Evolutionary conservation across 2,113 vertebrate species (phyloP).

Genomic region (Struthidea cinerea): DNA sequence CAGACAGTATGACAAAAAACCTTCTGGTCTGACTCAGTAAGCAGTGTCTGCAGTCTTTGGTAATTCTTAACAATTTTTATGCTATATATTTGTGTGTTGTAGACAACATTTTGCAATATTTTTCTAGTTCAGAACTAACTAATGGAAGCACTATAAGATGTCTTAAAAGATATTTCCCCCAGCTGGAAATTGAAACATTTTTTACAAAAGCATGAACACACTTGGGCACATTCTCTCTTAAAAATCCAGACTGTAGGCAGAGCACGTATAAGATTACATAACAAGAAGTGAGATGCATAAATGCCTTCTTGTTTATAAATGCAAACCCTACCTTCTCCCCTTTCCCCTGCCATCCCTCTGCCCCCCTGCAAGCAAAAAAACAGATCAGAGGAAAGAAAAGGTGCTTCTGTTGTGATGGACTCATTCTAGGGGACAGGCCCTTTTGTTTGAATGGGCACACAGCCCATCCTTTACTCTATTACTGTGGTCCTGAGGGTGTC

Average conservation of each 20-base stretch:
- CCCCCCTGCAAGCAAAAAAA: not conserved
- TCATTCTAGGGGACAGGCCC: not conserved
- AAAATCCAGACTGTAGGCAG: not conserved
- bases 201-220: slow-evolving; percentile 11
- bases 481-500: not conserved
- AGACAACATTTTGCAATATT: not conserved
- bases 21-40: not conserved
- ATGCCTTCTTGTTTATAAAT: not conserved
- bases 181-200: not conserved
- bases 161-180: not conserved
- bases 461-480: not conserved
- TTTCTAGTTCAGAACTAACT: not conserved
- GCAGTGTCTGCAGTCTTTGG: not conserved
- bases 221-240: not conserved
- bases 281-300: not conserved
- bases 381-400: not conserved
- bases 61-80: not conserved
- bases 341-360: not conserved
- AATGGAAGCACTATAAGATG: not conserved
- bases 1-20: not conserved
- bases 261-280: not conserved
- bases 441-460: not conserved
- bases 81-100: not conserved
- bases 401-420: not conserved
- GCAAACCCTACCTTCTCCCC: not conserved